phyloP scores from a whole-genome alignment of 2,113 vertebrate species.

The Petrocephalus zakoni region DNA sequence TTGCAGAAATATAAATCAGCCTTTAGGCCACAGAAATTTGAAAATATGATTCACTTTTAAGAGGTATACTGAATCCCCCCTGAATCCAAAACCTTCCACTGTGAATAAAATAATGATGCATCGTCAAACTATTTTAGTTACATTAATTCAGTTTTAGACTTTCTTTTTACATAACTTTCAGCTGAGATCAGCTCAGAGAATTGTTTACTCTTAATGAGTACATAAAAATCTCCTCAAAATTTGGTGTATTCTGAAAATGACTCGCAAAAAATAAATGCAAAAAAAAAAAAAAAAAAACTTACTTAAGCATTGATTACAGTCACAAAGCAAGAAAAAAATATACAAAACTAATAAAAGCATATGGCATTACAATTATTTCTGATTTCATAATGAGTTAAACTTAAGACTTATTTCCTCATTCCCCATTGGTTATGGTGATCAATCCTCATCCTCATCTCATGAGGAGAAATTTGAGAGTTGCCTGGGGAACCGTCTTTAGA shows the following conservation, averaged over 20 bases:
- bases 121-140: background rate
- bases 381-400: constrained; percentile 10
- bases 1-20: background rate
- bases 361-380: background rate
- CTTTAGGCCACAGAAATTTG: background rate
- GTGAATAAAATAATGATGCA: background rate
- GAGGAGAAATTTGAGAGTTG: background rate
- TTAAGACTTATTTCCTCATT: constrained; percentile 8
- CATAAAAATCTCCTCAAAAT: background rate
- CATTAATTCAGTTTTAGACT: background rate
- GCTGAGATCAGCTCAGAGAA: background rate
- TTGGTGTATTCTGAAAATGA: constrained; percentile 3
- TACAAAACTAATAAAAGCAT: background rate
- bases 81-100: background rate
- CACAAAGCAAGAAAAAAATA: background rate
- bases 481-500: background rate
- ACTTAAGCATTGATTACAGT: background rate
- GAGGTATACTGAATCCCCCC: background rate
- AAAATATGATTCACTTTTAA: background rate
- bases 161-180: background rate
- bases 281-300: background rate
- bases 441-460: background rate
- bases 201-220: background rate
- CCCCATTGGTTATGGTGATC: background rate
- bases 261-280: no score